Base-by-base conservation (phyloP, 2,888 invertebrate species). In the Andrena flavipes region DNA sequence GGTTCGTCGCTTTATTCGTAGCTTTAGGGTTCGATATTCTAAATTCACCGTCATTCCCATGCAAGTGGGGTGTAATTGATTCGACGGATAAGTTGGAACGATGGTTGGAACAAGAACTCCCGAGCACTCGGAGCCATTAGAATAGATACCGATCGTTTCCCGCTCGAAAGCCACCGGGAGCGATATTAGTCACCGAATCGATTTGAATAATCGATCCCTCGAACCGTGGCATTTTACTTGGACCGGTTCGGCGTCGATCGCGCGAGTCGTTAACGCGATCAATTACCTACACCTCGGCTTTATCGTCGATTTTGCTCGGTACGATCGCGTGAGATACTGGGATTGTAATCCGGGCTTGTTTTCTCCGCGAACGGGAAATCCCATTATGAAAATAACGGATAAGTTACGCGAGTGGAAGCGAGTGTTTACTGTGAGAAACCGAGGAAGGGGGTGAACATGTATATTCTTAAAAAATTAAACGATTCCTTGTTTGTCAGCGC, bases 91-190 rank as follows among this genome's bases (percentile, higher is more conserved):
- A 42, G 42, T 42, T 16, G 42, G 13, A 42, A 16, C 42, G 42
- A 16, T 5, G 5, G 4, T 42, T 42, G 13, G 33, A 29, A 4
- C 7, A 3, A 42, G n/a, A 20, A 60, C 30, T 26, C 29, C 13
- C 7, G 30, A 51, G 20, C 42, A 75, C 56, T 8, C 16, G 13
- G 8, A 1, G 10, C 2, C 16, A 63, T 76, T 76, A 75, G 76
- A 76, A 75, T 76, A 76, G 64, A 73, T 73, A 76, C 8, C 76
- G 51, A 76, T 76, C 76, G 35, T 56, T 59, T 75, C 63, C 75
- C 54, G 42, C 48, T 63, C 3, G 54, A 64, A 76, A 75, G 76
- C 42, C 35, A 10, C 63, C 5, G 30, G 20, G 23, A 76, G 13
- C 42, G 63, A 54, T 30, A 75, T 75, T 76, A 76, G 42, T 42